Base-by-base conservation (phyloP, 1,140 invertebrate species). In the Anastatus disparis region DNA sequence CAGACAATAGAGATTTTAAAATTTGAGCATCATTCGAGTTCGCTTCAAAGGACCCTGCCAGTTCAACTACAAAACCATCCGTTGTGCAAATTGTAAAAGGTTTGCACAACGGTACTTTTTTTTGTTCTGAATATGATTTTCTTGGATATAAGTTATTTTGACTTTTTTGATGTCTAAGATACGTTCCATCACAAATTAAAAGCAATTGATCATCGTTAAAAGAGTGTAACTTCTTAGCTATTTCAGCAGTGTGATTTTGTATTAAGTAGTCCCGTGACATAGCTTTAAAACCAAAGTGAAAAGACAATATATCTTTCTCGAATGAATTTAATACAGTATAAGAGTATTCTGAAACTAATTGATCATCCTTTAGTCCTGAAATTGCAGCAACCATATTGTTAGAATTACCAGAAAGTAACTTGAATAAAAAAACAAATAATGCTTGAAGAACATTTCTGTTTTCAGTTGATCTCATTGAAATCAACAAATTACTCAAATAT, bases 1-100 rank as follows among this genome's bases (percentile, higher is more conserved):
- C 63, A 62, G 52, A 50, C 24, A 75, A 61, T 53, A 71, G 27
- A n/a, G 52, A 13, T 73, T 40, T 48, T 67, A 76, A 70, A 22
- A 73, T 76, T 53, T 42, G 20, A 59, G 66, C 70, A 58, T 76
- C 73, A 64, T 76, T 76, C 53, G 61, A 9, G n/a, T 38, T 76
- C 20, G 44, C 67, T 17, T 53, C 26, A 53, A 68, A 74, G 22
- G 71, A 62, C 24, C 73, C 55, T 31, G 31, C 1, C 55, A 72
- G 55, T 44, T 76, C 73, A 20, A 73, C 26, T 4, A 76, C 62
- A 48, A 50, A 79, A 74, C 73, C 72, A 56, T 72, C 61, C n/a
- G 72, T 76, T 29, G 69, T 72, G 44, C 72, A 69, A 44, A 74
- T 74, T 24, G 74, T 74, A 27, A 76, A 76, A 12, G 69, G 71